Base-by-base conservation (phyloP, 2,113 vertebrate species). In the Xiphophorus hellerii region DNA sequence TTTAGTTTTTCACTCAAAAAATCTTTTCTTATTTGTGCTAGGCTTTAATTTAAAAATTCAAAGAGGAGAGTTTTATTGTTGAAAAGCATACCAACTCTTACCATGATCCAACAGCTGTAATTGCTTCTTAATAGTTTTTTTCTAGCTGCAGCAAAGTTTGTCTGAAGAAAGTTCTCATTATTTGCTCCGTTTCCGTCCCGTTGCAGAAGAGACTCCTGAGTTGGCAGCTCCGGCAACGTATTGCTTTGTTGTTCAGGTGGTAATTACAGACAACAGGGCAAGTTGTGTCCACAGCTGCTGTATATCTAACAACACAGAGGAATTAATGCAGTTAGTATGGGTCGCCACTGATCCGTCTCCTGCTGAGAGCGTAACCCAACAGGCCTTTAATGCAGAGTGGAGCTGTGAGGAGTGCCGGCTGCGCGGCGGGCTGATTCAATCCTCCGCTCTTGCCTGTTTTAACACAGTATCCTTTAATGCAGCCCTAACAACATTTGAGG, bases 401-500 rank as follows among this genome's bases (percentile, higher is more conserved):
- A 90, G 90, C 94, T 94, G 92, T 94, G 90, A 89, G 94, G 93
- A 93, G 95, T 74, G 88, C 88, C 86, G 90, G 92, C 92, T 90
- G 10, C 91, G 91, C 84, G 89, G 90, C 93, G 90, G 93, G 87
- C 89, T 95, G 87, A 94, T 95, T 96, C 94, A 94, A 94, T 96
- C 95, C 95, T 92, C 88, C 91, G 92, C 91, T 91, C 48, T 93
- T 91, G 90, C 94, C 85, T 95, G 94, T 96, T 98, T 97, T 96
- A 96, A 96, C 94, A 95, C 95, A 95, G 94, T 94, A 96, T 86
- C 94, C 92, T 95, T 96, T 98, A 98, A 98, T 98, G 96, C 95
- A 97, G 90, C 93, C 94, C 93, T 96, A 98, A 98, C 97, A 95
- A 95, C 96, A 96, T 99, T 98, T 97, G 94, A 94, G 95, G 95